Base-by-base conservation (phyloP, 2,113 vertebrate species). In the Forbesichthys papilliferus region DNA sequence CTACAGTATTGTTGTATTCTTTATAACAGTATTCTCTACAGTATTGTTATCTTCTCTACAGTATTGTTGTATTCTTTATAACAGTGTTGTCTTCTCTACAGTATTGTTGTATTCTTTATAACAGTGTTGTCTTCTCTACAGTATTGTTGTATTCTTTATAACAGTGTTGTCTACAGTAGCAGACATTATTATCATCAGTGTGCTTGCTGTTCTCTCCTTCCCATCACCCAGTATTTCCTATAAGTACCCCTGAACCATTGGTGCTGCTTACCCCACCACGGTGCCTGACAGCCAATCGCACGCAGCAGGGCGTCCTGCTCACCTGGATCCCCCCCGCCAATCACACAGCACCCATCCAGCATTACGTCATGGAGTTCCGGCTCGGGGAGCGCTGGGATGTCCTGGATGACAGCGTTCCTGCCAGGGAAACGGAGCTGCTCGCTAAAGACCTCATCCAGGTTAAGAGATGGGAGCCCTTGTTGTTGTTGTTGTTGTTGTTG, bases 241-340 rank as follows among this genome's bases (percentile, higher is more conserved):
- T 95, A 93, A 97, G 95, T 94, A 97, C 97, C 94, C 98, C 96
- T 93, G 96, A 98, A 94, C 98, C 98, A 91, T 93, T 97, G 94
- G 95, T 99, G 95, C 95, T 98, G 94, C 94, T 99, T 93, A 96
- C 96, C 91, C 96, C 97, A 97, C 98, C 98, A 89, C 95, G 98
- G 95, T 99, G 98, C 96, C 98, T 99, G 93, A 99, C 95, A 95
- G 98, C 97, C 93, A 99, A 99, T 91, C 94, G 98, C 91, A 98
- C 98, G 85, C 96, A 96, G 91, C 98, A 98, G 94, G 98, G 98
- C 80, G 94, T 99, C 87, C 94, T 98, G 81, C 90, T 99, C 88
- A 95, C 95, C 18, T 99, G 98, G 98, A 96, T 99, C 74, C 96
- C 95, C 60, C 97, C 98, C 64, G 95, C 96, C 91, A 98, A 99